Evolutionary conservation across 2,797 vertebrate species (phyloP), one percentile per base, ranked within the genome.

Genomic region (Eutrigla gurnardus): DNA sequence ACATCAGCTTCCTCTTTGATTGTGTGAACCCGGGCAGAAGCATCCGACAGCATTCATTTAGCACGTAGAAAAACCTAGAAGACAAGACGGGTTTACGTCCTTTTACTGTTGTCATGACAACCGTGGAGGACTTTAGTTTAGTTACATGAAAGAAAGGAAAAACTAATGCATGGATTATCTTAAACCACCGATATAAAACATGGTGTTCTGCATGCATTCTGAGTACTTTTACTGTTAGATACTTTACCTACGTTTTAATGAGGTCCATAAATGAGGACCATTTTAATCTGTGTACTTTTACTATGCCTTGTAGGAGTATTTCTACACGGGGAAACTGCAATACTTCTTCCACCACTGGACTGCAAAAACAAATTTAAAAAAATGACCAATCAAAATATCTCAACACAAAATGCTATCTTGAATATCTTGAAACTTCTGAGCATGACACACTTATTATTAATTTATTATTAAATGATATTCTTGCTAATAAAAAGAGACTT

Each of bases 1-100:
- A 55, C n/a, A 60, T 13, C 36, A 39, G 57, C 57, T 83, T 81
- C 71, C 71, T 83, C 57, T 67, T 72, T 66, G 45, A 65, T 43
- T 32, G 4, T 33, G 35, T 70, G 39, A 60, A 54, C 43, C 63
- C 47, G 32, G 45, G 55, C 75, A 66, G 54, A 77, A 62, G 47
- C 40, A 50, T 64, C 69, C 59, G 18, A 55, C 39, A 59, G 60
- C 46, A 25, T 58, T 7, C 25, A 25, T 25, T 25, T 25, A 25
- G 25, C 25, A 25, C 25, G 25, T 25, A 25, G 25, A 25, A 25
- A 25, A 25, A 25, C 25, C 25, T 25, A 25, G 25, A 25, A 25
- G 25, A 25, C 25, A 25, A 25, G 25, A 25, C 25, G 25, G 25
- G 25, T 25, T 25, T 25, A 25, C 25, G 25, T 25, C 25, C 25